These are phyloP conservation scores for Netta rufina DNA, from an alignment of 2,797 vertebrate species.

Conservation along the genomic window DNA sequence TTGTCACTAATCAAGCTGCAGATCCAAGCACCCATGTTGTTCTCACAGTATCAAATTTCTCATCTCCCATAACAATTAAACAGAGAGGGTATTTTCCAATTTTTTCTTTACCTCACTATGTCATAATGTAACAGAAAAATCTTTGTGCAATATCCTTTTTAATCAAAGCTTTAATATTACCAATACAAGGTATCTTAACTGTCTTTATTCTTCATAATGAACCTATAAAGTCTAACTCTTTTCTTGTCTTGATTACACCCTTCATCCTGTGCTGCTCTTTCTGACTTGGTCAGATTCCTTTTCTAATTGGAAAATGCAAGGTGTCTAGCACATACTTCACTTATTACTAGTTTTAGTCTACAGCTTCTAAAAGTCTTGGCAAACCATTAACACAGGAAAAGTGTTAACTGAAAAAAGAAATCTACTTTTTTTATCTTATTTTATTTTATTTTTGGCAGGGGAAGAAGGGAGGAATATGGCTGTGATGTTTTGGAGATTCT, in stretches of 20 bases:
- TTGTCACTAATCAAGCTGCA: background rate
- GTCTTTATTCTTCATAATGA: background rate
- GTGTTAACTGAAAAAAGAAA: background rate
- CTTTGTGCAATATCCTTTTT: background rate
- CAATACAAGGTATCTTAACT: background rate
- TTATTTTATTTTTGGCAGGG: background rate
- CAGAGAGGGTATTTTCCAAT: background rate
- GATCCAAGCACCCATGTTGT: background rate
- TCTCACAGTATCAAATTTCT: background rate
- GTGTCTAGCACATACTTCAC: background rate
- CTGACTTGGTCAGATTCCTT: background rate
- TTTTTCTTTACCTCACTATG: background rate
- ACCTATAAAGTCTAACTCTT: background rate
- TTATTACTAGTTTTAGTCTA: background rate
- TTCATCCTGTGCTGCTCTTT: background rate
- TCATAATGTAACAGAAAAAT: background rate
- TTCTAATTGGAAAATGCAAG: constrained; percentile 16
- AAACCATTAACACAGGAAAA: background rate
- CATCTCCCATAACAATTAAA: background rate
- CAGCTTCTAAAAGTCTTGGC: background rate
- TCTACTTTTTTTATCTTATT: background rate
- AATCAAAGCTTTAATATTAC: background rate
- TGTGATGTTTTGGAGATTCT: background rate
- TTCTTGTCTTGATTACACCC: background rate
- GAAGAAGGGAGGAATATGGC: background rate